Evolutionary conservation across 1,140 invertebrate genomes (phyloP), one percentile per base, ranked within the genome.

Genomic region (Drosophila teissieri): DNA sequence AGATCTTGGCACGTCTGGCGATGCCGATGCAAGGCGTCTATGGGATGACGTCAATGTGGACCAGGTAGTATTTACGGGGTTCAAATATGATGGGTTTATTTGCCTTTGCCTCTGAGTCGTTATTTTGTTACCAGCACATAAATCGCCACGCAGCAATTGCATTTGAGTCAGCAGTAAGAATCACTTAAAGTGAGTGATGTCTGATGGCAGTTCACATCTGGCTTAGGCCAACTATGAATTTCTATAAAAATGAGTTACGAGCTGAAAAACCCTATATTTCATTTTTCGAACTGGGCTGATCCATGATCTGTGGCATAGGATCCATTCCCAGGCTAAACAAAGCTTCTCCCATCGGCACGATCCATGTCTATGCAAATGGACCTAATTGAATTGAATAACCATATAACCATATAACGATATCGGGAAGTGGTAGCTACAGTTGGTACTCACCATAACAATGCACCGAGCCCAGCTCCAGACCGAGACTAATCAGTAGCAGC

Each of bases 381-480:
- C 14, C 46, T 88, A 82, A 88, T 88, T 86, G 80, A 82, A 88
- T 88, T 86, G 81, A 69, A 65, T 70, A 55, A 45, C 24, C 49
- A 68, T 70, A 65, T 70, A 55, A 45, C 24, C 49, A 68, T n/a
- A n/a, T n/a, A n/a, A n/a, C 52, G 45, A 63, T 63, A 24, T 15
- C 40, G 49, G 63, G 10, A 17, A 17, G 22, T 37, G 34, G 15
- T 44, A 68, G 64, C 45, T 31, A 0, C 2, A 34, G 34, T 39
- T 51, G 64, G 78, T 88, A 86, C 83, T 88, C 75, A 88, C 83
- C 83, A 64, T 89, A 88, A 89, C 83, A 89, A 89, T 89, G 72
- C 62, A 88, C 84, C 45, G 68, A 70, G 48, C 72, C 70, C 57
- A 83, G 63, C 63, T 78, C 78, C 70, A 88, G 60, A 55, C 58